Evolutionary conservation across 2,113 vertebrate species (phyloP), one percentile per base, ranked within the genome.

Genomic region (Oncorhynchus mykiss): DNA sequence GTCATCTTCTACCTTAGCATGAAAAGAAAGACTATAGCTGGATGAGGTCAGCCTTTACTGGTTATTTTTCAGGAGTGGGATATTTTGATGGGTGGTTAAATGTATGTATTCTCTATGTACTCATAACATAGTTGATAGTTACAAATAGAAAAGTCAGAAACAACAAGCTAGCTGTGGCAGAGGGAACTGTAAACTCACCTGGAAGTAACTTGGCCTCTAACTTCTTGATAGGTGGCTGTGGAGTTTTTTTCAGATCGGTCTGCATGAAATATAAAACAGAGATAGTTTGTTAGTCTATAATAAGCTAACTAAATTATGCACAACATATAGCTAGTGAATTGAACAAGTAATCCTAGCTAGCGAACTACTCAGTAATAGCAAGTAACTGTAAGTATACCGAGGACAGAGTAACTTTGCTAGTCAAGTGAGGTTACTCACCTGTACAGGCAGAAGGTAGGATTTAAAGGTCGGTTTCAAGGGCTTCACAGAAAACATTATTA

Each of bases 201-300:
- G 95, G 94, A 85, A 99, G 87, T 86, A 99, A 93, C 39, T 93
- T 93, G 0, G 97, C 94, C 78, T 99, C 97, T 92, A 99, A 89
- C 82, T 96, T 99, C 87, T 95, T 97, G 82, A 97, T 93, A 62
- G 94, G 94, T 73, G 93, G 94, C 71, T 96, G 95, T 75, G 95
- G 92, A 0, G 75, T 86, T 78, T 91, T 90, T 84, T 91, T 93
- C 70, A 95, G 92, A 27, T 97, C 96, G 59, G 92, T 89, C 97
- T 99, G 81, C 75, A 83, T 88, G 0, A 18, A 54, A 85, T 78
- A 72, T 31, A 74, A 9, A 48, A 73, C 0, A 69, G 29, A 13
- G 14, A 27, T 13, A 39, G 29, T 67, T 67, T 20, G 7, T 29
- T 31, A 74, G 48, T 60, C 27, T 71, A 20, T 29, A 6, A 11